phyloP scores from a whole-genome alignment of 2,113 vertebrate genomes.

The Peromyscus californicus region DNA sequence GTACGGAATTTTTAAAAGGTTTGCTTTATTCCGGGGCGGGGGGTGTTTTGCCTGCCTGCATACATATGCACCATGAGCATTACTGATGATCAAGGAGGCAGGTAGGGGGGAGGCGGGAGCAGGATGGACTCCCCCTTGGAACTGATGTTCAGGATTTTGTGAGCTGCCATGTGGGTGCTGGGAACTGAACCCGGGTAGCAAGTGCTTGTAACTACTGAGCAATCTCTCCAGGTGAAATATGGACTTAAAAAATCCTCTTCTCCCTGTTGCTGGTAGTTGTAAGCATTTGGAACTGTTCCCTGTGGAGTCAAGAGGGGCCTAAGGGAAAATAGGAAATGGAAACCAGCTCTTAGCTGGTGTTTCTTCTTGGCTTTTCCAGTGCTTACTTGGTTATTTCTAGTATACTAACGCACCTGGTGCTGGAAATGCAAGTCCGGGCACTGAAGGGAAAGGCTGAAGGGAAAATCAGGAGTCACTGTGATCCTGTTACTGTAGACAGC shows the following conservation, averaged over 20 bases:
- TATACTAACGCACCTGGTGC: too few species aligned
- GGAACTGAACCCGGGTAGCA: neutral
- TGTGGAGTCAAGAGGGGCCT: rapidly evolving
- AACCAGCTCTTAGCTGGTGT: constrained; percentile 81
- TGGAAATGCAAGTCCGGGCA: too few species aligned
- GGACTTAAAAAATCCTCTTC: neutral
- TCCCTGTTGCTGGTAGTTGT: neutral
- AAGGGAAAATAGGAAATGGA: neutral
- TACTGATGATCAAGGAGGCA: neutral
- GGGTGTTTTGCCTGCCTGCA: neutral
- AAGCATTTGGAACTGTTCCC: neutral
- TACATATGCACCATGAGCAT: neutral
- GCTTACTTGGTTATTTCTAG: neutral
- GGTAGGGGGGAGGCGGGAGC: too few species aligned
- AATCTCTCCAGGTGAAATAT: neutral
- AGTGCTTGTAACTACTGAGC: neutral
- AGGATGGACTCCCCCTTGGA: neutral
- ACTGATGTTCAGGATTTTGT: neutral
- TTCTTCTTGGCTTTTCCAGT: constrained; percentile 86
- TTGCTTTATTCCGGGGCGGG: neutral
- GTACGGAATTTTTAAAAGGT: neutral
- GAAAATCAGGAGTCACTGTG: neutral
- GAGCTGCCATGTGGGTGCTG: neutral
- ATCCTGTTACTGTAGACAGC: neutral
- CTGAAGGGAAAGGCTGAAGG: neutral